Base-by-base conservation (phyloP, 2,113 vertebrate species). In the Tachysurus vachellii region DNA sequence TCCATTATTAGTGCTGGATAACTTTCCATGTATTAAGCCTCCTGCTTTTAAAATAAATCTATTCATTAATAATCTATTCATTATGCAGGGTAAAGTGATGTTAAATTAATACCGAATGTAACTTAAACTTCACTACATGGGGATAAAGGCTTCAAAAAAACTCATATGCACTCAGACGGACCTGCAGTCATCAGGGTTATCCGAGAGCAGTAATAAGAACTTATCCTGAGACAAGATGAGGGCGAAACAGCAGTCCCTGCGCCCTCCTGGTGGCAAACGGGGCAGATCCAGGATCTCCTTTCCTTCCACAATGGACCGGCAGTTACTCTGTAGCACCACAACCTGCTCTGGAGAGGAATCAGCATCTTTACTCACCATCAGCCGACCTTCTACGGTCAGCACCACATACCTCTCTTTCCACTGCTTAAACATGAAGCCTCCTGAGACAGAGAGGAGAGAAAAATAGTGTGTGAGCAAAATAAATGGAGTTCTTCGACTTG, bases 371-470 rank as follows among this genome's bases (percentile, higher is more conserved):
- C 95, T 96, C 79, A 96, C 93, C 85, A 95, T 80, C 86, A 97
- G 93, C 87, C 89, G 94, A 2, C 96, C 96, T 77, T 96, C 95
- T 85, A 93, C 53, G 0, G 94, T 95, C 79, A 97, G 91, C 2
- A 95, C 92, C 0, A 96, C 87, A 83, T 94, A 96, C 70, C 93
- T 94, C 91, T 96, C 96, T 90, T 96, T 96, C 96, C 96, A 97
- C 89, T 96, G 96, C 89, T 97, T 97, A 31, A 97, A 96, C 92
- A 97, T 93, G 88, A 96, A 96, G 31, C 96, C 96, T 0, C 96
- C 96, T 96, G 85, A 42, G 83, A 86, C 14, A 44, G 47, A 31
- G 50, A 44, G 16, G n/a, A 19, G n/a, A 13, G 42, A 42, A 26
- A 76, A 36, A 59, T 21, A n/a, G 16, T n/a, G 31, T 11, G 19